Conservation (phyloP, 2,113 vertebrate species). For the Tachuris rubrigastra region DNA sequence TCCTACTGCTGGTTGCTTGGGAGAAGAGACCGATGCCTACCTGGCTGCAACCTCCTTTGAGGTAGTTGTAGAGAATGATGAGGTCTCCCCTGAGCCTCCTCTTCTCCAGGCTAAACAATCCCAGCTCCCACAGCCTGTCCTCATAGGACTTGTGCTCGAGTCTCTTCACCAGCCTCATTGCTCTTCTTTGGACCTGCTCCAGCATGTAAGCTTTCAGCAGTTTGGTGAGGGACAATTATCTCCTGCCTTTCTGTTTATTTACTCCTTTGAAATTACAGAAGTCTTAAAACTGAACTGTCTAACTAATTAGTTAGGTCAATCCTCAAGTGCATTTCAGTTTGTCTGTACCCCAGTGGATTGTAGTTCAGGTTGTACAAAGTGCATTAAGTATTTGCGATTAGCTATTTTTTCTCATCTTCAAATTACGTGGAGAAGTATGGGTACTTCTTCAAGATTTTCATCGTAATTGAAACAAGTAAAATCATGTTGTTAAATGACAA, state of each 20-base stretch:
- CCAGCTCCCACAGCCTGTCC: too few species aligned
- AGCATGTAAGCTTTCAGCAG: not conserved
- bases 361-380: not conserved
- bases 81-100: too few species aligned
- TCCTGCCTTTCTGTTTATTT: not conserved
- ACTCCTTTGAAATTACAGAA: not conserved
- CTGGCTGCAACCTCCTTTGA: too few species aligned
- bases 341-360: not conserved
- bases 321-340: not conserved
- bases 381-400: not conserved
- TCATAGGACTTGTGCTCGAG: too few species aligned
- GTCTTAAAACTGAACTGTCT: not conserved
- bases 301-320: not conserved
- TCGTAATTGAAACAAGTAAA: not conserved
- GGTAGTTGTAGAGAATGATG: too few species aligned
- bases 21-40: too few species aligned
- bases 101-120: too few species aligned
- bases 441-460: not conserved
- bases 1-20: too few species aligned
- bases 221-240: not conserved
- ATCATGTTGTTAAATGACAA: not conserved
- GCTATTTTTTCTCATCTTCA: not conserved
- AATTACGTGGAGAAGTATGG: not conserved
- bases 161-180: too few species aligned
- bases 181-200: too few species aligned